phyloP scores from a whole-genome alignment of 2,888 invertebrate genomes.

The Ornithoptera priamus region DNA sequence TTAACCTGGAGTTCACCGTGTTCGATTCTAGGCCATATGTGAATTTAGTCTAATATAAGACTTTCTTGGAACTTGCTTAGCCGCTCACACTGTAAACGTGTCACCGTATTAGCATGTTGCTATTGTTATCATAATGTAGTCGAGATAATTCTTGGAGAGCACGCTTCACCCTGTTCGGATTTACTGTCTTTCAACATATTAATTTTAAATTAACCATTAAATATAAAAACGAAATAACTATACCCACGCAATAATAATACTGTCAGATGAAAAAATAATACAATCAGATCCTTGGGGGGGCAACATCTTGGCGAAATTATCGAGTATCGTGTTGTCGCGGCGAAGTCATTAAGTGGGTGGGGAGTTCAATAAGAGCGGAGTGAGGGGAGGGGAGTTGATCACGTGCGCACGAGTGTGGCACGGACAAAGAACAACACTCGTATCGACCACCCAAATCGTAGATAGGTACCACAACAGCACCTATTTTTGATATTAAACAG shows the following conservation, averaged over 20 bases:
- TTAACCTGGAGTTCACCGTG: too few species aligned
- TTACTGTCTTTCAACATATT: too few species aligned
- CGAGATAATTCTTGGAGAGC: too few species aligned
- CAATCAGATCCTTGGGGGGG: not conserved
- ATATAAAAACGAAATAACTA: not conserved
- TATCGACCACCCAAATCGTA: not conserved
- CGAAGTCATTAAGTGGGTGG: conserved; percentile 16
- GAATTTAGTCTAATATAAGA: too few species aligned
- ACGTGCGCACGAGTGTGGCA: conserved; percentile 64
- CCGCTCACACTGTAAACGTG: too few species aligned
- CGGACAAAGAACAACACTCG: conserved; percentile 14
- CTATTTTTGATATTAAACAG: not conserved
- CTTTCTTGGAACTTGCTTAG: too few species aligned
- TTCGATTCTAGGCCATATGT: too few species aligned
- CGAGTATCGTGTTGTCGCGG: conserved; percentile 3
- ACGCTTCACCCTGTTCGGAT: too few species aligned
- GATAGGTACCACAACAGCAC: not conserved
- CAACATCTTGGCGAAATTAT: conserved; percentile 30
- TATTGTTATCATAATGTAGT: too few species aligned
- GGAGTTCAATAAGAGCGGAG: conserved; percentile 28
- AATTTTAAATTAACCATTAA: too few species aligned
- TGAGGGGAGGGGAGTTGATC: conserved; percentile 43
- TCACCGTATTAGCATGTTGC: too few species aligned
- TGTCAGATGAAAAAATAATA: not conserved
- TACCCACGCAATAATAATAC: not conserved